These are phyloP conservation scores for Erynnis tages DNA, from an alignment of 2,888 invertebrate species.

Conservation along the genomic window DNA sequence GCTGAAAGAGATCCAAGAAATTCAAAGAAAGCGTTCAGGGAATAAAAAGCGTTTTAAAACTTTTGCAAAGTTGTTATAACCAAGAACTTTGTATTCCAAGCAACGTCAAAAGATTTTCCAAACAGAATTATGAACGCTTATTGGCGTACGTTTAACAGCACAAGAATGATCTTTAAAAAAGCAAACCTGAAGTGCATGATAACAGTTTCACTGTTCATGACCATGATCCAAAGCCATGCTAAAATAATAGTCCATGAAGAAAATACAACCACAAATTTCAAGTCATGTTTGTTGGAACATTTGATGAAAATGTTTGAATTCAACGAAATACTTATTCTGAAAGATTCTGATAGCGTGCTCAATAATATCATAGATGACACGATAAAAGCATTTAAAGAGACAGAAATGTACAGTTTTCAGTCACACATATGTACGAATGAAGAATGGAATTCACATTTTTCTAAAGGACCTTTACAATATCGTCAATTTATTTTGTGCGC, in stretches of 20 bases:
- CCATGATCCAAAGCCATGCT: background rate
- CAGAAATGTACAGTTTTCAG: background rate
- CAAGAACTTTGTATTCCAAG: constrained; percentile 10
- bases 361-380: background rate
- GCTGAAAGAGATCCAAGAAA: constrained; percentile 4
- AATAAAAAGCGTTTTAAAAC: constrained; percentile 19
- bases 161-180: background rate
- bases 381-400: background rate
- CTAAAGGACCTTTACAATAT: background rate
- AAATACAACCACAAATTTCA: background rate
- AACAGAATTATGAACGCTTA: constrained; percentile 12
- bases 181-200: too few species aligned
- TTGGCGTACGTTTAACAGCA: background rate
- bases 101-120: constrained; percentile 4
- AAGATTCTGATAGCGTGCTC: background rate
- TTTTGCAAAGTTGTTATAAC: constrained; percentile 13
- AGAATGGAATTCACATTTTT: background rate
- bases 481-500: constrained; percentile 3
- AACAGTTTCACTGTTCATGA: background rate
- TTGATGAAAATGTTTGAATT: background rate
- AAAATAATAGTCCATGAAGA: background rate
- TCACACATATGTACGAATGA: background rate
- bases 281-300: background rate
- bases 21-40: constrained; percentile 14
- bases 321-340: constrained; percentile 1